A percentile compares a stretch with the other conserved stretches of the same genome.
These are phyloP conservation scores for Sphaerophoria rueppellii DNA, from an alignment of 2,888 invertebrate genomes.

Conservation along the genomic window DNA sequence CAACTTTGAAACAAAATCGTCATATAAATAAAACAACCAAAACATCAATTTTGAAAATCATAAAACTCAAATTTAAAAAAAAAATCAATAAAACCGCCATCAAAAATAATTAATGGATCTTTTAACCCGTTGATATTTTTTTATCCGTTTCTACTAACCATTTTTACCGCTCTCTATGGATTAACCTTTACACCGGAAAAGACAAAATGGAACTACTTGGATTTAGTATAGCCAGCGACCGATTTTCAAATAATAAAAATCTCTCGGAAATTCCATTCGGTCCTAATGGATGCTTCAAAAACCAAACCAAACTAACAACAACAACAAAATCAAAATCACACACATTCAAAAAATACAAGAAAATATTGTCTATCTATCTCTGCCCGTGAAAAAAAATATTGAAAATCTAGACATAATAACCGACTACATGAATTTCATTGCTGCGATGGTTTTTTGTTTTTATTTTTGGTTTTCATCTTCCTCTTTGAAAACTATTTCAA, in stretches of 20 bases:
- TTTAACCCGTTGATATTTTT: slow-evolving; percentile 13
- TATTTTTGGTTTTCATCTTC: not conserved
- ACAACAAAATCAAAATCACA: not conserved
- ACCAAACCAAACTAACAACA: slow-evolving; percentile 35
- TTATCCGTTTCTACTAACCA: slow-evolving; percentile 58
- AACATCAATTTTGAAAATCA: not conserved
- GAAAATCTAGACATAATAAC: slow-evolving; percentile 52
- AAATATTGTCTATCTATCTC: slow-evolving; percentile 28
- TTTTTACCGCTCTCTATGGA: slow-evolving; percentile 56
- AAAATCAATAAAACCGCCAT: not conserved
- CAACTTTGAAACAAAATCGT: not conserved
- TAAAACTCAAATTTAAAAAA: not conserved
- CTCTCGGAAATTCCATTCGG: slow-evolving; percentile 50
- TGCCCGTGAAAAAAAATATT: slow-evolving; percentile 35
- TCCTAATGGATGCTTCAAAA: slow-evolving; percentile 66
- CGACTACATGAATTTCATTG: slow-evolving; percentile 54
- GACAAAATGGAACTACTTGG: slow-evolving; percentile 65
- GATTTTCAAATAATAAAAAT: slow-evolving; percentile 66
- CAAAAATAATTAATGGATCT: slow-evolving; percentile 3
- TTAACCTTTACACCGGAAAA: slow-evolving; percentile 70
- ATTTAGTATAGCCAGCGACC: slow-evolving; percentile 68
- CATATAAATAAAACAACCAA: not conserved
- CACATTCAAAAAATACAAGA: not conserved
- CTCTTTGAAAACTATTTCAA: slow-evolving; percentile 56
- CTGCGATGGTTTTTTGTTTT: slow-evolving; percentile 43